Percentiles rank a stretch among this genome's conserved stretches.
These are phyloP conservation scores for Danaus chrysippus DNA, from an alignment of 2,888 invertebrate genomes.

Conservation along the genomic window DNA sequence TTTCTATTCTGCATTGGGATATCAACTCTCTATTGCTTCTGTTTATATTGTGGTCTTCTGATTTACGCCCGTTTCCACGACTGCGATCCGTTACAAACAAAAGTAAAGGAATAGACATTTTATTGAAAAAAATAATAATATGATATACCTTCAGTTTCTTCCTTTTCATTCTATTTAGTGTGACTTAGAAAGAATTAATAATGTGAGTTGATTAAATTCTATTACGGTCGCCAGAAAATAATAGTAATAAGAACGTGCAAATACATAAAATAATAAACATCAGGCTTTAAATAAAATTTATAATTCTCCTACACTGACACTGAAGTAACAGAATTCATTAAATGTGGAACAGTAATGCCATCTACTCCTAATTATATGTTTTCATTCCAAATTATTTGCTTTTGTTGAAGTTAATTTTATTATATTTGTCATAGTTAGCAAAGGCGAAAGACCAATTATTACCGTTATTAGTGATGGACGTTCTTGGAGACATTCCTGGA, in stretches of 20 bases:
- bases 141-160: not conserved
- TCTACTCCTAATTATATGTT: too few relatives aligned
- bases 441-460: conserved; percentile 88
- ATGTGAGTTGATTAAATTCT: too few relatives aligned
- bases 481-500: conserved; percentile 86
- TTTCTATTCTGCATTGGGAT: conserved; percentile 82
- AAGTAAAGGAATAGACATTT: conserved; percentile 65
- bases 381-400: too few relatives aligned
- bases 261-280: too few relatives aligned
- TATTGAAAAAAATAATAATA: not conserved
- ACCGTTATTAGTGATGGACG: conserved; percentile 92
- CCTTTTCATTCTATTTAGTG: not conserved
- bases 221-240: too few relatives aligned
- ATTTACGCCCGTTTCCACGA: conserved; percentile 86
- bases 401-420: too few relatives aligned
- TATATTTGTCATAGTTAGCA: conserved; percentile 76
- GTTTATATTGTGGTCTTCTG: conserved; percentile 85
- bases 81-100: conserved; percentile 89
- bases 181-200: too few relatives aligned
- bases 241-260: too few relatives aligned
- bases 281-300: too few relatives aligned
- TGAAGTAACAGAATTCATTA: too few relatives aligned
- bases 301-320: too few relatives aligned
- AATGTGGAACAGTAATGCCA: too few relatives aligned
- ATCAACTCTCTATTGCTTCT: conserved; percentile 79